phyloP scores from a whole-genome alignment of 2,113 vertebrate genomes.

The Nicator chloris region DNA sequence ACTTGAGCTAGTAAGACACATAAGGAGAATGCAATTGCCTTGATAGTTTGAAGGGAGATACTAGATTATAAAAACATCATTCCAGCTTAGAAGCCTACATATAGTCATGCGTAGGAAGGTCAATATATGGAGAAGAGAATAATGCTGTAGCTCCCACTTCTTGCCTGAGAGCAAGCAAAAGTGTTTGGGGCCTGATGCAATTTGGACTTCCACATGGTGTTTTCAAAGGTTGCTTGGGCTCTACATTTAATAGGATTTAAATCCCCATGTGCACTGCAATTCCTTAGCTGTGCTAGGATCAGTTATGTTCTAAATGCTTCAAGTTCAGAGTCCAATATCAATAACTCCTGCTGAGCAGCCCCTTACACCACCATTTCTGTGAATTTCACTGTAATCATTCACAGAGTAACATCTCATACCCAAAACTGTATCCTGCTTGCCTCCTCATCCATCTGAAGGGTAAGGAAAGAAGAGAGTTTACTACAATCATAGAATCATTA shows the following conservation, averaged over 20 bases:
- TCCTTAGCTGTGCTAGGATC: neutral
- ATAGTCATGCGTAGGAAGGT: neutral
- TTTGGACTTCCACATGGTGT: neutral
- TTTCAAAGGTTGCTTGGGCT: neutral
- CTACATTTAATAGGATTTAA: neutral
- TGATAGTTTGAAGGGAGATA: neutral
- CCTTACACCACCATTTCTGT: neutral
- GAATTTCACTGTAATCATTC: neutral
- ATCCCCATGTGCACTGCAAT: neutral
- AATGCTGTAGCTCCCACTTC: neutral
- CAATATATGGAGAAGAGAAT: neutral
- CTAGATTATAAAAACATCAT: neutral
- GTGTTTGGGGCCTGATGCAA: rapidly evolving
- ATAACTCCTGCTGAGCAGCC: neutral
- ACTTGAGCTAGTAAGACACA: neutral
- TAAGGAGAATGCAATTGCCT: neutral
- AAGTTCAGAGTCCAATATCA: neutral
- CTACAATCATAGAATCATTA: neutral
- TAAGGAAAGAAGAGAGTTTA: neutral
- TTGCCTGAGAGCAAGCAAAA: neutral
- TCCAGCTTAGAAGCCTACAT: neutral
- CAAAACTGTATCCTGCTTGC: neutral
- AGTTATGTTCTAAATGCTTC: neutral
- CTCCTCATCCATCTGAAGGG: neutral
- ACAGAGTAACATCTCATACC: neutral